Evolutionary conservation across 2,797 vertebrate species (phyloP).

Genomic region (Prionace glauca): DNA sequence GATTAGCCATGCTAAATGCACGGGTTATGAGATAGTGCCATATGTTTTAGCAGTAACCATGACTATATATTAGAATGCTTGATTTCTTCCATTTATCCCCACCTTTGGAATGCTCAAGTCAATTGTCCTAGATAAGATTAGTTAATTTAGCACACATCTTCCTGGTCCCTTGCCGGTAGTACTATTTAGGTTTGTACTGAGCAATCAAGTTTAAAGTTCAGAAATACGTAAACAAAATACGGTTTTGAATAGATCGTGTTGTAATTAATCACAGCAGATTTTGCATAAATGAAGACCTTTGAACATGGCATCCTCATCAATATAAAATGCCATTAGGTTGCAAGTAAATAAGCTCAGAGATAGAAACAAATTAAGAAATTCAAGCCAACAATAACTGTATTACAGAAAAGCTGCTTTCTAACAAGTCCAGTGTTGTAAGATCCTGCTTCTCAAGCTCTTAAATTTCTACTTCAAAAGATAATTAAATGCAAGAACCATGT

Average conservation of each 20-base stretch:
- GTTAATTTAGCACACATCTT: background rate
- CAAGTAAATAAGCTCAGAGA: background rate
- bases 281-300: background rate
- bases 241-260: background rate
- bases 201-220: background rate
- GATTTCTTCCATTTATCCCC: background rate
- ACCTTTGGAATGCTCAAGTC: background rate
- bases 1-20: too few species aligned
- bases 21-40: too few species aligned
- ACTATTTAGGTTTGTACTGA: background rate
- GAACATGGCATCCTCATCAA: background rate
- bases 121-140: background rate
- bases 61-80: background rate
- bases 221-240: background rate
- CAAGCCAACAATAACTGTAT: background rate
- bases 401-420: background rate
- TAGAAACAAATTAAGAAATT: background rate
- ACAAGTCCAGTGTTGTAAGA: background rate
- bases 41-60: background rate
- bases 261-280: background rate
- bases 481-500: background rate
- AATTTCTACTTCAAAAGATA: background rate
- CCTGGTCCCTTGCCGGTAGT: background rate
- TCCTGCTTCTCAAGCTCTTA: background rate
- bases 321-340: background rate